Evolutionary conservation across 2,113 vertebrate species (phyloP), one percentile per base, ranked within the genome.

Genomic region (Casuarius casuarius): DNA sequence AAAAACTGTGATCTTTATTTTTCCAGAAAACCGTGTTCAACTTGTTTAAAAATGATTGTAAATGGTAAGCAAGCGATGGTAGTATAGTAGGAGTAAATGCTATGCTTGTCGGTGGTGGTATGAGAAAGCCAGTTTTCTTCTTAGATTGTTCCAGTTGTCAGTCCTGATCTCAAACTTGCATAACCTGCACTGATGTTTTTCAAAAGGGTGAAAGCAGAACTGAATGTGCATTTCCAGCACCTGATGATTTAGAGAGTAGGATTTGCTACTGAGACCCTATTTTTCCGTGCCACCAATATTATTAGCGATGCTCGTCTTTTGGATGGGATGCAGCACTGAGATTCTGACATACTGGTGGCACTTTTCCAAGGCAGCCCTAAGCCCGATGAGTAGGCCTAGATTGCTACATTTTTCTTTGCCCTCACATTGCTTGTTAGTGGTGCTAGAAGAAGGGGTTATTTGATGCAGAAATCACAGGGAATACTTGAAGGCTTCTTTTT

Each of bases 31-130:
- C 99, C 99, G 5, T 99, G 99, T 83, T 99, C 99, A 8, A 98
- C 98, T 49, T 99, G 99, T 96, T 98, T 99, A 90, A 99, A 99
- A 98, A 99, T 99, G 99, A 98, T 99, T 93, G 98, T 99, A 95
- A 99, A 99, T 6, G 99, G 99, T 99, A 98, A 98, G 98, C 54
- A 84, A 46, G 35, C 28, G 70, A 54, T 67, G 76, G 29, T 40
- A 46, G 29, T 33, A 42, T 31, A 35, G 42, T 5, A 63, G 54
- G 28, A 78, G 21, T 68, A 84, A 76, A 58, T 21, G 19, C 71
- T 74, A 8, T 2, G 0, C 49, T 88, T 61, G 9, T 48, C 56
- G 14, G 11, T 44, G 52, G 33, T 67, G 35, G 25, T 66, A 33
- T 58, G 42, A n/a, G 73, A 75, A 93, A 72, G 33, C 12, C 20